Evolutionary conservation across 1,140 invertebrate genomes (phyloP).

Genomic region (Phenacoccus solenopsis): DNA sequence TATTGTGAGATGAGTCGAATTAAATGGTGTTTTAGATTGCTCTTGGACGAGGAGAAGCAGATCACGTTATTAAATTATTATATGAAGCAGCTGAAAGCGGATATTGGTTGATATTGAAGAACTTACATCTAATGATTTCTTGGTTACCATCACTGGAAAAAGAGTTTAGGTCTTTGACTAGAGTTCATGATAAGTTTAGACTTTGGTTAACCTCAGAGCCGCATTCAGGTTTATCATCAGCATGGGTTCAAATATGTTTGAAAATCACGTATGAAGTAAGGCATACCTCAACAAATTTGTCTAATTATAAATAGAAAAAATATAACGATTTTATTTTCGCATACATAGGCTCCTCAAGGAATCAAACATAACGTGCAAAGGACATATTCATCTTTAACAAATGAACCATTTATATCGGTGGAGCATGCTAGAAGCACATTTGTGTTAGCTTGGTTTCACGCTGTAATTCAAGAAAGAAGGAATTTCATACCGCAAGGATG

Average conservation of each 20-base stretch:
- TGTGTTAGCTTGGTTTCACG: slow-evolving; percentile 67
- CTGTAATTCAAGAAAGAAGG: slow-evolving; percentile 74
- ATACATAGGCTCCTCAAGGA: slow-evolving; percentile 47
- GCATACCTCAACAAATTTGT: not conserved
- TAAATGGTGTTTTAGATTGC: slow-evolving; percentile 43
- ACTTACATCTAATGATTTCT: slow-evolving; percentile 66
- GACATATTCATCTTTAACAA: slow-evolving; percentile 43
- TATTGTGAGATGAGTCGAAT: no score
- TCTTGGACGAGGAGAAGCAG: slow-evolving; percentile 59
- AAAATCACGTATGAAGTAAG: slow-evolving; percentile 76
- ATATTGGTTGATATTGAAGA: slow-evolving; percentile 71
- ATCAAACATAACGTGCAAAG: slow-evolving; percentile 48
- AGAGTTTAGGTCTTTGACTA: slow-evolving; percentile 44
- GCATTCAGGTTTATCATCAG: slow-evolving; percentile 49
- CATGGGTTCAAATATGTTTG: slow-evolving; percentile 49
- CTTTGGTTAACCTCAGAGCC: slow-evolving; percentile 64
- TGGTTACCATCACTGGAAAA: slow-evolving; percentile 65
- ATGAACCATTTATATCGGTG: slow-evolving; percentile 27
- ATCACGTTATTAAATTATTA: slow-evolving; percentile 41
- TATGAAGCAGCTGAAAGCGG: slow-evolving; percentile 39
- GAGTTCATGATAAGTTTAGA: slow-evolving; percentile 48
- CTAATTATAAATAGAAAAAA: slow-evolving; percentile 32
- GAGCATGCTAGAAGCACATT: slow-evolving; percentile 44
- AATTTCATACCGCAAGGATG: slow-evolving; percentile 77
- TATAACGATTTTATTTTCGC: slow-evolving; percentile 13